phyloP scores from a whole-genome alignment of 1,140 invertebrate genomes.

The Physella acuta region DNA sequence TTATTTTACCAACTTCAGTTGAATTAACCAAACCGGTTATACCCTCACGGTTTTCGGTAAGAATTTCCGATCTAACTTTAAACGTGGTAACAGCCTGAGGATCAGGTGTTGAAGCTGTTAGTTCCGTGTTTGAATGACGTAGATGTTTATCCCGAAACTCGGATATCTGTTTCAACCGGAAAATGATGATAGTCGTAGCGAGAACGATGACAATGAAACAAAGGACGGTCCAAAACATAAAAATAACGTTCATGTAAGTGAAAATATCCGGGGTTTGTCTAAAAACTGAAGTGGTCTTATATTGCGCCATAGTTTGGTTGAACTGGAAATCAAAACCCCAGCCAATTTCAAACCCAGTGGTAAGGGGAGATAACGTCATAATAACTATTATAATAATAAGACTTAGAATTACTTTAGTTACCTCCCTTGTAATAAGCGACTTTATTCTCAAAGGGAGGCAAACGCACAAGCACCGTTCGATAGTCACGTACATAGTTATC shows the following conservation, averaged over 20 bases:
- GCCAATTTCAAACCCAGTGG: background rate
- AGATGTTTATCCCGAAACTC: background rate
- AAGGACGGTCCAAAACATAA: background rate
- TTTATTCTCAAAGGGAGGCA: background rate
- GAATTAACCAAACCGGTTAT: too few relatives aligned
- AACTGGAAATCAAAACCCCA: background rate
- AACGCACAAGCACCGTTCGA: background rate
- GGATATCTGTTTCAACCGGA: background rate
- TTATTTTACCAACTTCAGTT: too few relatives aligned
- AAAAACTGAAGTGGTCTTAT: background rate
- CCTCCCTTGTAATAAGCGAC: background rate
- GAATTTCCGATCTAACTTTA: background rate
- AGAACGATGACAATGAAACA: background rate
- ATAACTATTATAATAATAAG: background rate
- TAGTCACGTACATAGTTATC: background rate
- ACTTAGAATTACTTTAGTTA: background rate
- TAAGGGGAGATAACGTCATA: background rate
- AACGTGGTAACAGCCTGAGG: background rate
- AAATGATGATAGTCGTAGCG: background rate
- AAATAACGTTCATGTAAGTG: background rate
- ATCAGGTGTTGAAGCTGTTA: background rate
- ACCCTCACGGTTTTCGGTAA: background rate
- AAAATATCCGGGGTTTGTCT: background rate
- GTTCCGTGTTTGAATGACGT: background rate
- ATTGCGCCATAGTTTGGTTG: background rate